These are phyloP conservation scores for Discoglossus pictus DNA, from an alignment of 2,797 vertebrate species.

Conservation along the genomic window DNA sequence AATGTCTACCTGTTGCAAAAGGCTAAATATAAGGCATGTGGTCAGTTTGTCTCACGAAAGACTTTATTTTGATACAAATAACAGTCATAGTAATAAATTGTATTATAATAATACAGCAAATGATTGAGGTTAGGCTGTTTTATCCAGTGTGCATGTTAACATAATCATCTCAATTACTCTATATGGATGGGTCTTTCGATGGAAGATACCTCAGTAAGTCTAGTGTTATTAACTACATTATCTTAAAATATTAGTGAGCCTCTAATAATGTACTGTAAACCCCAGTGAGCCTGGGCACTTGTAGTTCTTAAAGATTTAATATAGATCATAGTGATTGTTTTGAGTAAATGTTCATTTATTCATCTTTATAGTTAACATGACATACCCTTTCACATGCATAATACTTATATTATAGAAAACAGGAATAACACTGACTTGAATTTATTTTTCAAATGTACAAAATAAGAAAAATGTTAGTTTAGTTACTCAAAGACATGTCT, in stretches of 20 bases:
- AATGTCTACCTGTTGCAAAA: too few relatives aligned
- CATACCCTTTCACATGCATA: neutral
- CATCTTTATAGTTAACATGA: neutral
- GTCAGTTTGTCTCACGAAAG: too few relatives aligned
- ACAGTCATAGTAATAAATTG: neutral
- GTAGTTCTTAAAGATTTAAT: neutral
- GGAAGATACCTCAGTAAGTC: conserved; percentile 20
- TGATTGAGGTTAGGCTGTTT: neutral
- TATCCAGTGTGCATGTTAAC: too few relatives aligned
- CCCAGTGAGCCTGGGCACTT: neutral
- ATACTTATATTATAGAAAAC: neutral
- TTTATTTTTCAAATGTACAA: conserved; percentile 2
- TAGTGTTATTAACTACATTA: neutral
- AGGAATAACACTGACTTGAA: neutral
- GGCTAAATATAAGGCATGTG: too few relatives aligned
- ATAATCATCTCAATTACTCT: neutral
- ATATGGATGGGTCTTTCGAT: neutral
- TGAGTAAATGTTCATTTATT: neutral
- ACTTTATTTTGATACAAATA: too few relatives aligned
- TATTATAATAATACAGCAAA: conserved; percentile 9
- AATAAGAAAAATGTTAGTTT: too few relatives aligned
- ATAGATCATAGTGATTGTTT: too few relatives aligned
- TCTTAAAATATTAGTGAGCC: neutral
- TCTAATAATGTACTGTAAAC: conserved; percentile 34
- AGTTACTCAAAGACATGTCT: too few relatives aligned